These are phyloP conservation scores for Tychaedon coryphoeus DNA, from an alignment of 2,113 vertebrate species.

Conservation along the genomic window DNA sequence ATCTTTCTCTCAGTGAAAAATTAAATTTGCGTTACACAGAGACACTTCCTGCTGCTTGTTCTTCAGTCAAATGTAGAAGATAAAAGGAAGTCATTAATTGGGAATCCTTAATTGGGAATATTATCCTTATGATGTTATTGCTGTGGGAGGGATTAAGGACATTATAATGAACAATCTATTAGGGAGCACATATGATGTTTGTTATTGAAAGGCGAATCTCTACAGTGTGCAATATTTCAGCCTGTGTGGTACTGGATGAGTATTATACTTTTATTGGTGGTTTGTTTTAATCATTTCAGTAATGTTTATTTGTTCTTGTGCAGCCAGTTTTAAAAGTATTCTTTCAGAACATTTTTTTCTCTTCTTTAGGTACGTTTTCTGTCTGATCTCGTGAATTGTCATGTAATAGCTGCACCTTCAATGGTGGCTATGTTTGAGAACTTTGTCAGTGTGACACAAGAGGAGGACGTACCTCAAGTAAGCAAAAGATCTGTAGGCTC, in stretches of 20 bases:
- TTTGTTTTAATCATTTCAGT: neutral
- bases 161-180: rapidly evolving
- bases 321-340: neutral
- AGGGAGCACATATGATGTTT: rapidly evolving
- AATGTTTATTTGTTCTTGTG: neutral
- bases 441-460: conserved; percentile 93
- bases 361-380: conserved; percentile 89
- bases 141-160: neutral
- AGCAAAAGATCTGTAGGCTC: neutral
- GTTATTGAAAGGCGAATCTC: neutral
- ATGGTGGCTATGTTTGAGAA: conserved; percentile 99
- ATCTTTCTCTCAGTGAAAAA: neutral
- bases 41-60: rapidly evolving
- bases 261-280: neutral
- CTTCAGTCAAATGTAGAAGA: neutral
- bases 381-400: conserved; percentile 95
- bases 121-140: neutral
- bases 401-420: conserved; percentile 96
- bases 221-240: neutral
- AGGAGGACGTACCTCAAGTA: conserved; percentile 97
- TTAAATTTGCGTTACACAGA: neutral
- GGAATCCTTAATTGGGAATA: neutral
- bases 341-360: neutral
- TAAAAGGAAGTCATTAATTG: too few species aligned
- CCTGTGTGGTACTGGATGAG: neutral